These are phyloP conservation scores for Haliclystus octoradiatus DNA, from an alignment of 30 jellyfish, hydroid and myxozoan genomes.

Conservation along the genomic window DNA sequence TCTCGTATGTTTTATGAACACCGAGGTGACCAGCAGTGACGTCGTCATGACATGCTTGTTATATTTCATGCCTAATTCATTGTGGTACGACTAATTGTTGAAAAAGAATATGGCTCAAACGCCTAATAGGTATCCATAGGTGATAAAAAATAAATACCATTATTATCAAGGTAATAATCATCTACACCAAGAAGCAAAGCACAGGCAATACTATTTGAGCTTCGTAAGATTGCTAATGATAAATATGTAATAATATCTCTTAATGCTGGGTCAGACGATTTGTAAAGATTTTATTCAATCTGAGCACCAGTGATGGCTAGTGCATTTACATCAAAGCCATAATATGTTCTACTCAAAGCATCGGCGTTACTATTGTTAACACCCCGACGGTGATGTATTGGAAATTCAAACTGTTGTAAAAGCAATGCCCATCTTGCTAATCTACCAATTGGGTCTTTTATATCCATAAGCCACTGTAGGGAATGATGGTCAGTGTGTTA, in stretches of 20 bases:
- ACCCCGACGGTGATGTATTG: not conserved
- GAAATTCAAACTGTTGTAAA: not conserved
- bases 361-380: not conserved
- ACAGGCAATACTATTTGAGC: not conserved
- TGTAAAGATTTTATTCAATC: too few relatives aligned
- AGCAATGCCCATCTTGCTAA: not conserved
- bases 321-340: not conserved
- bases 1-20: slow-evolving; percentile 21
- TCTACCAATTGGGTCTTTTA: not conserved
- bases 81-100: slow-evolving; percentile 28
- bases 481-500: not conserved
- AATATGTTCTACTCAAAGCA: not conserved
- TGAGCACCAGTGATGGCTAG: not conserved
- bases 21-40: slow-evolving; percentile 35
- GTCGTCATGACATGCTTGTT: slow-evolving; percentile 28
- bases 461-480: not conserved
- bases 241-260: not conserved
- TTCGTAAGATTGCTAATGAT: not conserved
- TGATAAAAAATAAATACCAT: slow-evolving; percentile 27
- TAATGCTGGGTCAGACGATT: not conserved
- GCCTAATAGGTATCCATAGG: slow-evolving; percentile 24
- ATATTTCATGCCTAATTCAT: slow-evolving; percentile 13
- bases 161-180: slow-evolving; percentile 13
- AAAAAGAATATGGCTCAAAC: not conserved
- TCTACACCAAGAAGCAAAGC: slow-evolving; percentile 18